Evolutionary conservation across 2,113 vertebrate species (phyloP), one percentile per base, ranked within the genome.

Genomic region (Otus sunia): DNA sequence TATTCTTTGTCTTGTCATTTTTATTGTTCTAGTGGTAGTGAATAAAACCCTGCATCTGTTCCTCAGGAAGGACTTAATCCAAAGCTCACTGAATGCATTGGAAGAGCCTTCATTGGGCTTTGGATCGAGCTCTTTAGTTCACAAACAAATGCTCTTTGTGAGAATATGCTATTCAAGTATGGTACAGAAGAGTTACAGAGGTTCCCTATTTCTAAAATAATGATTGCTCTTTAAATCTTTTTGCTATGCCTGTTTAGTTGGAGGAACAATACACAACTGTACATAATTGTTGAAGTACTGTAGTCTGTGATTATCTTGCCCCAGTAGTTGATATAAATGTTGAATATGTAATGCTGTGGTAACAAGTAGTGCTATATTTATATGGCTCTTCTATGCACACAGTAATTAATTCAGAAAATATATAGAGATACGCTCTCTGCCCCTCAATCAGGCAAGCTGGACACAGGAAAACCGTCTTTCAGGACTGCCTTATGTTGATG

Each of bases 11-110:
- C 86, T 91, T 93, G 75, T 92, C 64, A 30, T 85, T 95, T 96
- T 94, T 91, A 89, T 94, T 95, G 88, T 93, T 93, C 72, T 52
- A 68, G 21, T 63, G 60, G 26, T 92, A 88, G 52, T 68, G 90
- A 94, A 95, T 95, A 89, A 96, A 94, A 68, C 37, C 34, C 59
- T 72, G 64, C 97, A 96, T 97, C 96, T 95, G 88, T 92, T 96
- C 90, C 91, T 95, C 92, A 89, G 92, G 76, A 95, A 95, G 76
- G 76, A 95, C 75, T 94, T 96, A 96, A 96, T 97, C 96, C 88
- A 88, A 96, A 86, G 79, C 75, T 83, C 71, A 86, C 2, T 96
- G 85, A 97, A 96, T 77, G 53, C 81, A 82, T 64, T 95, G 82
- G 79, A 93, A 96, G 79, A 95, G 82, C 52, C 72, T 93, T 53